These are phyloP conservation scores for Melopsittacus undulatus DNA, from an alignment of 2,797 vertebrate genomes.

Conservation along the genomic window DNA sequence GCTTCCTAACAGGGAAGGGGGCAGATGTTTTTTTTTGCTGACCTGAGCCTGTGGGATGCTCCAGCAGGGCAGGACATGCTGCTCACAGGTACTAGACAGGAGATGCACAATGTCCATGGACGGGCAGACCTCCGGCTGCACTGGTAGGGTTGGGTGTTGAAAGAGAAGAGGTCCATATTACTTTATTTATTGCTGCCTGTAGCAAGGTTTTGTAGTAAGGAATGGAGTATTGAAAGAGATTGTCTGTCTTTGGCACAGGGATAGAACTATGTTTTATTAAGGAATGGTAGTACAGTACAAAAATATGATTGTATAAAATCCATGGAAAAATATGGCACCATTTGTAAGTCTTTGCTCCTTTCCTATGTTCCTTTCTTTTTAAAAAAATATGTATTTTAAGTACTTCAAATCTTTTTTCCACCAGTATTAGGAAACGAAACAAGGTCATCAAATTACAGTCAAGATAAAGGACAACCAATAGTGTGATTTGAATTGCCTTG, in stretches of 20 bases:
- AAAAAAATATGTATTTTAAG: background rate
- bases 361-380: background rate
- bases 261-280: background rate
- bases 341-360: background rate
- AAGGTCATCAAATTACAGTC: background rate
- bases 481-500: background rate
- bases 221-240: background rate
- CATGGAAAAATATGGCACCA: conserved; percentile 13
- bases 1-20: background rate
- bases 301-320: conserved; percentile 22
- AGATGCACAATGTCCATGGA: rapidly evolving
- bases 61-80: background rate
- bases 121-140: rapidly evolving
- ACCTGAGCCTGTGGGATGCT: background rate
- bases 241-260: background rate
- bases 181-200: background rate
- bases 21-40: background rate
- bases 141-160: background rate
- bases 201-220: background rate
- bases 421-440: background rate
- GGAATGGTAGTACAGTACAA: background rate
- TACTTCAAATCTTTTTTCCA: background rate
- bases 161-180: background rate
- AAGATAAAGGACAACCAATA: background rate
- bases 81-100: background rate